Base-by-base conservation (phyloP, 1,140 invertebrate species). In the Hormaphis cornu region DNA sequence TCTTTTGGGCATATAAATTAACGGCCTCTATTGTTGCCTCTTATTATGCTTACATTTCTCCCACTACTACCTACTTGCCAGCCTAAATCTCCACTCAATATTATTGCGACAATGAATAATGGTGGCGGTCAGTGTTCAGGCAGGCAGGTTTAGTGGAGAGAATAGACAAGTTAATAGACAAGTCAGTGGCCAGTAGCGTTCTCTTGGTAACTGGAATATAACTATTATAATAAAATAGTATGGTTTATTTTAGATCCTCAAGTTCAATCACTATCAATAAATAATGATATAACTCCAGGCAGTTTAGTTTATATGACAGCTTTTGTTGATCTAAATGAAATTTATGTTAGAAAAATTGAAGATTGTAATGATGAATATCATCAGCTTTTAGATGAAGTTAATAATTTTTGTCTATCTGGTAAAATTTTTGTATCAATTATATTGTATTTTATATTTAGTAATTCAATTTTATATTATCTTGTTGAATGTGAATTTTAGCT, bases 291-390 rank as follows among this genome's bases (percentile, higher is more conserved):
- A 10, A 8, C 3, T 9, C 61, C 61, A 10, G 61, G 44, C 3
- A 16, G 9, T 33, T 3, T 48, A 24, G 61, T 66, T 66, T 66
- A 50, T 33, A 50, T 66, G 20, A 33, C 61, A 16, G 44, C 28
- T 35, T 66, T 66, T 50, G 28, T 9, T 4, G 18, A 24, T 50
- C 14, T 66, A 6, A 9, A 44, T 14, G 61, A 66, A 48, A 50
- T 66, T 10, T 66, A 50, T 66, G 24, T 66, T 22, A 46, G 61
- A 16, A 66, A 66, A 24, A 14, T 50, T 1, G 42, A 66, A 9
- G 61, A 66, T 35, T 33, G 50, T 3, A 50, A 66, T 66, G 61
- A 66, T 16, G 61, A 50, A 35, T 66, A 14, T 20, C 42, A 48
- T 50, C 12, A 16, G n/a, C 50, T 66, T 22, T 66, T 66, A 4